These are phyloP conservation scores for Anaspis maculata DNA, from an alignment of 2,888 invertebrate species.

Conservation along the genomic window DNA sequence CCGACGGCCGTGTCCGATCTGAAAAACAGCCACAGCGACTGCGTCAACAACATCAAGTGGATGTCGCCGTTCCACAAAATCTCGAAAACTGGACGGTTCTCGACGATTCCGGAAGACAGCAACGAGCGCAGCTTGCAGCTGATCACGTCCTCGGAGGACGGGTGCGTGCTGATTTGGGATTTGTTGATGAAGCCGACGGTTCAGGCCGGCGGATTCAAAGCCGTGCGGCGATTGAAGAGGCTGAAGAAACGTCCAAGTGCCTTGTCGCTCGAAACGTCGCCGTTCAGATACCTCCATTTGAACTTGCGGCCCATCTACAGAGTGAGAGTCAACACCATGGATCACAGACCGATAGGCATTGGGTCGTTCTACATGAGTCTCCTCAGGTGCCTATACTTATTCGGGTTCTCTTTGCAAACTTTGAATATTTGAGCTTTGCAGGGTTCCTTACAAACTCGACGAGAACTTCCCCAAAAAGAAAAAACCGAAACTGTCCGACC, in stretches of 20 bases:
- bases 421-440: too few relatives aligned
- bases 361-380: constrained; percentile 14
- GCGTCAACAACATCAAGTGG: constrained; percentile 63
- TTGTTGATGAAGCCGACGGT: constrained; percentile 44
- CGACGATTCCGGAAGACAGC: constrained; percentile 34
- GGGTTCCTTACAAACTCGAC: not conserved
- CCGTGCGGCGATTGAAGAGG: constrained; percentile 38
- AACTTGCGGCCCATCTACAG: constrained; percentile 56
- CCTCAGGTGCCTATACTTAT: constrained; percentile 6
- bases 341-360: constrained; percentile 26
- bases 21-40: constrained; percentile 50
- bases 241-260: constrained; percentile 49
- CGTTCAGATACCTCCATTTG: constrained; percentile 51
- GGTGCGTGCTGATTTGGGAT: constrained; percentile 64
- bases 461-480: constrained; percentile 1
- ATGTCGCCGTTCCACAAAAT: constrained; percentile 53
- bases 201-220: constrained; percentile 31
- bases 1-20: constrained; percentile 55
- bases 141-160: constrained; percentile 58
- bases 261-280: constrained; percentile 52
- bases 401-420: not conserved
- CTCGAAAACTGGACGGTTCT: constrained; percentile 51
- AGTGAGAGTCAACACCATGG: constrained; percentile 42
- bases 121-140: constrained; percentile 51
- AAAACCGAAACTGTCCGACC: constrained; percentile 13